Base-by-base conservation (phyloP, 2,113 vertebrate species). In the Tauraco erythrolophus region DNA sequence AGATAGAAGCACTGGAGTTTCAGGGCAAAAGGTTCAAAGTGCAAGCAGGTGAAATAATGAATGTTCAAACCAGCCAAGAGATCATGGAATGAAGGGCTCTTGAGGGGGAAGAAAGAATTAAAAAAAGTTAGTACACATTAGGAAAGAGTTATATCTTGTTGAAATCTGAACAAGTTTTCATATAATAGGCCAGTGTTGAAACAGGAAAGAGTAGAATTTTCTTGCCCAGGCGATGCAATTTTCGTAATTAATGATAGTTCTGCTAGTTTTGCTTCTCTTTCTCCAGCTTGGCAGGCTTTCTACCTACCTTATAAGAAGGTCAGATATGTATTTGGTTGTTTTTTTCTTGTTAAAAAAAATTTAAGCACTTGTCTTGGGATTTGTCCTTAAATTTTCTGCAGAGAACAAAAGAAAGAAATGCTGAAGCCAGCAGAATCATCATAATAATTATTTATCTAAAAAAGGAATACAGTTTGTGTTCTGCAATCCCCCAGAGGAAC, bases 401-500 rank as follows among this genome's bases (percentile, higher is more conserved):
- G n/a, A 90, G 48, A 23, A 89, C 81, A 80, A 78, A 87, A 51
- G 51, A 69, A 92, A 46, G 46, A 88, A 94, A 90, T 87, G 71
- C 74, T 96, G 88, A 95, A 87, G 13, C 16, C 70, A 89, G 84
- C 92, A 96, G 56, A 97, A 91, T 23, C 46, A 39, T 60, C 13
- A 4, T 50, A 77, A 62, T 71, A 71, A 96, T 69, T 89, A 75
- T 61, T 89, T 88, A 23, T 57, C 81, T 92, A 48, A 85, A 94
- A 95, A 89, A 61, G 53, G 62, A 96, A 24, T 79, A 22, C 30
- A 39, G 12, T 82, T 81, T 65, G 7, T 81, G 45, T 88, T 83
- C 35, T 95, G n/a, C 31, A 84, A 2, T 71, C 50, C 69, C 58
- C 58, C 19, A 76, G 77, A 68, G 86, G 24, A 66, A 10, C 14